Conservation (phyloP, 2,113 vertebrate genomes). For the Orthonyx spaldingii region DNA sequence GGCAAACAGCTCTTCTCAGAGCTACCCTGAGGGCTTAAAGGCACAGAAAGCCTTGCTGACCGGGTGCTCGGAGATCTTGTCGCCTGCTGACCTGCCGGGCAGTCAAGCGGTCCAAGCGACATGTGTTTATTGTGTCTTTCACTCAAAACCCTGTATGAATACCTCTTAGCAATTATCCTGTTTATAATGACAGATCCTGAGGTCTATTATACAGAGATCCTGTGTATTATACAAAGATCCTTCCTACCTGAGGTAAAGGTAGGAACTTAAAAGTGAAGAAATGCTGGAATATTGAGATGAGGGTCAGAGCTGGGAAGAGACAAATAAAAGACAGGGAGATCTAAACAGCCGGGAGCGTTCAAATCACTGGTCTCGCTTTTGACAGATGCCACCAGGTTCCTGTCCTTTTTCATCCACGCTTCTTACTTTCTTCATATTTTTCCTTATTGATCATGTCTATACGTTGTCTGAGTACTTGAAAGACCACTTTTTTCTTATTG, state of each 20-base stretch:
- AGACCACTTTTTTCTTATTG: background rate
- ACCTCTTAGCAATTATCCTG: background rate
- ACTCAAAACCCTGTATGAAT: background rate
- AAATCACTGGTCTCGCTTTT: background rate
- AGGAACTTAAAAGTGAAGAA: background rate
- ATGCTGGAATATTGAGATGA: background rate
- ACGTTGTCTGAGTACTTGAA: background rate
- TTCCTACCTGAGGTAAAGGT: background rate
- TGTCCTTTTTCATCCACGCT: background rate
- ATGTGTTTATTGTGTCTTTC: conserved; percentile 13
- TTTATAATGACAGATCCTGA: background rate
- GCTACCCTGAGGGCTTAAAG: too few species aligned
- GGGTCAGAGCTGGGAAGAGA: background rate
- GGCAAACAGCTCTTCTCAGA: too few species aligned
- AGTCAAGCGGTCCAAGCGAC: too few species aligned
- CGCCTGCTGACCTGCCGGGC: too few species aligned
- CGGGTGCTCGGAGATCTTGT: too few species aligned
- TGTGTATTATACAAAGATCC: too few species aligned
- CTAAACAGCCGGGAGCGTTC: background rate
- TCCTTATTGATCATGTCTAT: background rate
- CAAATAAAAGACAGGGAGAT: background rate
- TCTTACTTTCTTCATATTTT: background rate
- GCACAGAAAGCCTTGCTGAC: too few species aligned
- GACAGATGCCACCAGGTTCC: background rate
- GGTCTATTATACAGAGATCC: too few species aligned